Conservation (phyloP, 2,797 vertebrate species). For the Liasis olivaceus region DNA sequence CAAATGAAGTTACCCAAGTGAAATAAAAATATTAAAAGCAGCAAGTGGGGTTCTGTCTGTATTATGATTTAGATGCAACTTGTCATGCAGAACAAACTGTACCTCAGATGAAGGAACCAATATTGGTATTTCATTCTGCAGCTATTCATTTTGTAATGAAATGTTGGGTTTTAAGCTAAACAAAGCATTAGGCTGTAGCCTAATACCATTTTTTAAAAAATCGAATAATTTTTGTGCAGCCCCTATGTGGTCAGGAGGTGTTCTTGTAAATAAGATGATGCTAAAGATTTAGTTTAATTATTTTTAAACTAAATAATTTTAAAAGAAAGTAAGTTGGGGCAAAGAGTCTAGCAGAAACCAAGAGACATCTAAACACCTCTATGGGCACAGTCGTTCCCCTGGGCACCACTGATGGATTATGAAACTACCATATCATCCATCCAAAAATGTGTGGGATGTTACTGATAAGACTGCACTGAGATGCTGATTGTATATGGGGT, state of each 20-base stretch:
- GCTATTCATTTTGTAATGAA: slow-evolving; percentile 2
- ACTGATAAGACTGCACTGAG: not conserved
- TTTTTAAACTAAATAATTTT: not conserved
- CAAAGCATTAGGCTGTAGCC: not conserved
- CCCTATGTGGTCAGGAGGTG: not conserved
- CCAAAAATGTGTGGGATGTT: not conserved
- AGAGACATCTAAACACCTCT: not conserved
- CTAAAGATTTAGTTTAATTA: not conserved
- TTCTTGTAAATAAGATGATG: not conserved
- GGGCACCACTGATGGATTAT: not conserved
- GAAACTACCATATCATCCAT: not conserved
- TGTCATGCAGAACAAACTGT: not conserved
- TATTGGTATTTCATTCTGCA: slow-evolving; percentile 11
- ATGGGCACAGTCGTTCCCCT: not conserved
- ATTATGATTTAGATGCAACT: not conserved
- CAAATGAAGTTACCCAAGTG: not conserved
- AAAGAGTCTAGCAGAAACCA: not conserved
- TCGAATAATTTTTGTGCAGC: not conserved
- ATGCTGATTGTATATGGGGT: not conserved
- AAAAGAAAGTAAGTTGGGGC: not conserved
- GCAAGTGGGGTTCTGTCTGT: not conserved
- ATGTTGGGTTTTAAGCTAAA: not conserved
- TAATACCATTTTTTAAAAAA: not conserved
- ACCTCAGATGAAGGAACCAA: slow-evolving; percentile 1
- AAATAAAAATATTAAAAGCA: not conserved